These are phyloP conservation scores for Acrossocheilus wenchowensis DNA, from an alignment of 2,797 vertebrate genomes.

Conservation along the genomic window DNA sequence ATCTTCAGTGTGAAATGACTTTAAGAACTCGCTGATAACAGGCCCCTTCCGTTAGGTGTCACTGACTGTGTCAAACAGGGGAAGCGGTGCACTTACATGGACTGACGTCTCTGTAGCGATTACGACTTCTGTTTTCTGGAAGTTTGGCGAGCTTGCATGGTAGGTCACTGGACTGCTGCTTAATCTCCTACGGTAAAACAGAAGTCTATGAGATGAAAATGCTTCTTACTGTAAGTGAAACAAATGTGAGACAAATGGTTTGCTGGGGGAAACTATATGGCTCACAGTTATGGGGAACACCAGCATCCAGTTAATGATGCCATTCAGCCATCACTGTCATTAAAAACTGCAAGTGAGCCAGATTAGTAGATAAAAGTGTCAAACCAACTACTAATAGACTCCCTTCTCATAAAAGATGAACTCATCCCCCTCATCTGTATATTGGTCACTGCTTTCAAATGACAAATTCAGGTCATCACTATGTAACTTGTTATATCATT, in stretches of 20 bases:
- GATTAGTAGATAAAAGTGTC: neutral
- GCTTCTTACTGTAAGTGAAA: neutral
- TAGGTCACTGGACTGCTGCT: slow-evolving; percentile 94
- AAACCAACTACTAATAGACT: slow-evolving; percentile 4
- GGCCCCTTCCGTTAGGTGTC: slow-evolving; percentile 43
- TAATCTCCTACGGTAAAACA: slow-evolving; percentile 86
- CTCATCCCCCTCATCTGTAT: neutral
- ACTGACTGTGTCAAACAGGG: slow-evolving; percentile 18
- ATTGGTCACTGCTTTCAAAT: neutral
- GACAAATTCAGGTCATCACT: slow-evolving; percentile 3
- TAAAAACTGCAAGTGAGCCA: neutral
- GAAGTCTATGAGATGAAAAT: slow-evolving; percentile 16
- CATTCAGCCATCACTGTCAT: neutral
- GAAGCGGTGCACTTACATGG: slow-evolving; percentile 87
- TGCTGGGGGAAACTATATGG: neutral
- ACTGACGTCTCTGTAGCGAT: slow-evolving; percentile 99
- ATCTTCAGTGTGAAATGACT: slow-evolving; percentile 39
- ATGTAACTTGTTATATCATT: neutral
- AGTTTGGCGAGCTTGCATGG: slow-evolving; percentile 95
- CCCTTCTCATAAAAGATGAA: neutral
- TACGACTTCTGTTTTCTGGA: slow-evolving; percentile 94
- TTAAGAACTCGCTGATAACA: slow-evolving; percentile 45
- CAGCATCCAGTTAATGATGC: neutral
- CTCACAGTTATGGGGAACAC: slow-evolving; percentile 5
- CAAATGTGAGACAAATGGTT: neutral